Evolutionary conservation across 2,113 vertebrate genomes (phyloP).

Genomic region (Dendropsophus ebraccatus): DNA sequence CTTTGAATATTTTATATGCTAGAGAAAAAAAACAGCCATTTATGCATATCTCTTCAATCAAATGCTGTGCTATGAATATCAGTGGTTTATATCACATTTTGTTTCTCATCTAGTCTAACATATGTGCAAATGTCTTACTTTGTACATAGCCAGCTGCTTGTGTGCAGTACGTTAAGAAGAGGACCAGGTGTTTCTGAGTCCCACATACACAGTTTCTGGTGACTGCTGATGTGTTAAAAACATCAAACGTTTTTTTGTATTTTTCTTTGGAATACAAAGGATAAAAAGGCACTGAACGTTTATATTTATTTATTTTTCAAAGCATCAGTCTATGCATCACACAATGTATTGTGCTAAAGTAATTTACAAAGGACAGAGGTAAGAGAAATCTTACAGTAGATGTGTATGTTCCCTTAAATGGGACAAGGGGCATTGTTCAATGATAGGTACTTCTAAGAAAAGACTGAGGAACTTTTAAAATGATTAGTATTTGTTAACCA

Average conservation of each 20-base stretch:
- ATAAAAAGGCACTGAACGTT: background rate
- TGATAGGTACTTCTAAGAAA: no score
- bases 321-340: conserved; percentile 32
- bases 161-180: conserved; percentile 56
- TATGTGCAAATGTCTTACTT: conserved; percentile 56
- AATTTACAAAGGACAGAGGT: conserved; percentile 9
- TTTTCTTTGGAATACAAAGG: conserved; percentile 37
- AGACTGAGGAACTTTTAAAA: no score
- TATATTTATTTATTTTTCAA: conserved; percentile 28
- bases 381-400: background rate
- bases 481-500: no score
- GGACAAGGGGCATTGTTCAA: background rate
- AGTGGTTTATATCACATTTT: conserved; percentile 33
- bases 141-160: conserved; percentile 55
- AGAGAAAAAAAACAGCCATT: background rate
- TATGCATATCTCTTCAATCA: background rate
- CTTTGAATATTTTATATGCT: no score
- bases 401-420: background rate
- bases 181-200: conserved; percentile 57
- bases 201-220: conserved; percentile 51
- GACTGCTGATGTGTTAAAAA: conserved; percentile 57
- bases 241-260: conserved; percentile 45
- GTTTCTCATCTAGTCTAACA: conserved; percentile 48
- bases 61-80: conserved; percentile 33
- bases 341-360: conserved; percentile 9